Base-by-base conservation (phyloP, 2,797 vertebrate genomes). In the Sphenopsis melanotis region DNA sequence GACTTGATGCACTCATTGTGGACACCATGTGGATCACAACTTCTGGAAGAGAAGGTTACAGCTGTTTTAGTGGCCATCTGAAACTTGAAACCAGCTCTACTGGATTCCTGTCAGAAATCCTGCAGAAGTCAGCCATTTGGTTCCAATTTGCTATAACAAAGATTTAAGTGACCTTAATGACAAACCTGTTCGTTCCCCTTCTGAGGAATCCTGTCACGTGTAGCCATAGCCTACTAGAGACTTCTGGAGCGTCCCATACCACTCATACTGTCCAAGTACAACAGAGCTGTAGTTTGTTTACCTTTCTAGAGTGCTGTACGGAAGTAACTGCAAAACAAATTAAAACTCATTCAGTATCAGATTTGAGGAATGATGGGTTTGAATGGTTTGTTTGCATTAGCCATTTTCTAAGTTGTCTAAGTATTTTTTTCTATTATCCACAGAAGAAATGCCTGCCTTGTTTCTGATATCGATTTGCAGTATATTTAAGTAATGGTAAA, bases 141-240 rank as follows among this genome's bases (percentile, higher is more conserved):
- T 98, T 98, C 97, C 97, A 97, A 98, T 98, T 98, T 98, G 96
- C 95, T 98, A 98, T 98, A 97, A 98, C 97, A 98, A 98, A 98
- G 98, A 98, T 98, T 96, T 98, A 99, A 99, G 99, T 99, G 99
- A 98, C 99, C 99, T 99, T 99, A 99, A 98, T 98, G 98, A 97
- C 92, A 97, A 98, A 97, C 97, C 91, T 98, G 95, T 98, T 97
- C 88, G 75, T 98, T 97, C 98, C 97, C 97, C 97, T 98, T 97
- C 97, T 98, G 95, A 97, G 97, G 97, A 97, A 98, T 97, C 98
- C 91, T 97, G 97, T 96, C 69, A 93, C 50, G 91, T 97, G 95
- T 98, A 97, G 95, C 97, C 97, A 95, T 98, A 97, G 97, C 95
- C 96, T 94, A 41, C 90, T 86, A 97, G 97, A 97, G 97, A 98